A percentile compares a stretch with the other conserved stretches of the same genome.
These are phyloP conservation scores for Metallyticus violacea DNA, from an alignment of 2,888 invertebrate species.

Conservation along the genomic window DNA sequence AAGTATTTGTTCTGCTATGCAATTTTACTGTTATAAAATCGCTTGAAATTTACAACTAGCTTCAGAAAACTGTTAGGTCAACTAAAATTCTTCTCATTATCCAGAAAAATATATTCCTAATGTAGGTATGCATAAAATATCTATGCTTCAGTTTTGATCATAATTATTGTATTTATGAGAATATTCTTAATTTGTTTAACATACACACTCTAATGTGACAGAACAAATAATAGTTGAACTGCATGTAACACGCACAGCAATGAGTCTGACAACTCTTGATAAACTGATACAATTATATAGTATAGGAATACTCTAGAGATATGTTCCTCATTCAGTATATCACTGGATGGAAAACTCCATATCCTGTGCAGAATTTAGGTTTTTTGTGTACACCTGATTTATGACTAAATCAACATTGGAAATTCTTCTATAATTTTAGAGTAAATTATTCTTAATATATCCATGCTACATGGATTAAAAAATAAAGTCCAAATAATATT, in stretches of 20 bases:
- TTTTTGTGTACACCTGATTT: not conserved
- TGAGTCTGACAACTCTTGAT: not conserved
- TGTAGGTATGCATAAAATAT: not conserved
- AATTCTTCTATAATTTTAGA: slow-evolving; percentile 7
- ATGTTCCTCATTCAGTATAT: not conserved
- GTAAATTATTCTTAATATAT: not conserved
- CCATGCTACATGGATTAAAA: not conserved
- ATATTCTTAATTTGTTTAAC: not conserved
- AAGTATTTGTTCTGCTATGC: no score
- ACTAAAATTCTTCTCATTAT: not conserved
- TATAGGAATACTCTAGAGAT: not conserved
- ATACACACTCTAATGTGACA: not conserved
- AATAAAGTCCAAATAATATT: not conserved
- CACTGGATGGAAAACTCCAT: not conserved
- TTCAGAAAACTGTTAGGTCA: not conserved
- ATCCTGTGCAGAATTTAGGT: not conserved
- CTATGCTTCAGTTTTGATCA: not conserved
- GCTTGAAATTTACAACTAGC: not conserved
- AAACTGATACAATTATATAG: not conserved
- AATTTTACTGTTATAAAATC: not conserved
- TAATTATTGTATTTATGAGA: not conserved
- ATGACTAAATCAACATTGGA: not conserved
- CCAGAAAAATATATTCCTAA: not conserved
- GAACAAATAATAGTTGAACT: not conserved
- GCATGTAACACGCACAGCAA: not conserved